Percentiles rank a stretch among this genome's conserved stretches.
These are phyloP conservation scores for Parnassius smintheus DNA, from an alignment of 2,888 invertebrate species.

Conservation along the genomic window DNA sequence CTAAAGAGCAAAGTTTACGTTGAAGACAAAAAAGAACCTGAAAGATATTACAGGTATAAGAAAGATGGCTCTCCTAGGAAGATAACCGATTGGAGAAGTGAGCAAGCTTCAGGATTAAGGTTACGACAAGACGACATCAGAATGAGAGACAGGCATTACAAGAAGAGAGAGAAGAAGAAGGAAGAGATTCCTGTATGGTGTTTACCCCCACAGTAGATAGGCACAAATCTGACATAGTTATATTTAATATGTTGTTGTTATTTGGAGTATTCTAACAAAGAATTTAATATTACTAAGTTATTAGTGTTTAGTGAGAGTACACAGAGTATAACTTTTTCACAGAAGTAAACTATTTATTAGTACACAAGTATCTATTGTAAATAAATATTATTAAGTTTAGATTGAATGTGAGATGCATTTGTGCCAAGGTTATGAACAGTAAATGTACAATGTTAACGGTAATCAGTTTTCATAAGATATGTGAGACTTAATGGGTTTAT, in stretches of 20 bases:
- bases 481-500: no score
- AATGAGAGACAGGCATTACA: slow-evolving; percentile 64
- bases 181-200: slow-evolving; percentile 68
- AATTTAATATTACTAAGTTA: slow-evolving; percentile 10
- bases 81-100: slow-evolving; percentile 56
- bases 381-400: background rate
- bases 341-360: background rate
- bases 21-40: slow-evolving; percentile 53
- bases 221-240: slow-evolving; percentile 28
- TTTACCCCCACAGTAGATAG: slow-evolving; percentile 61
- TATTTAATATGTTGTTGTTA: slow-evolving; percentile 23
- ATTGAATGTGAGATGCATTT: no score
- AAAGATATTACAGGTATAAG: slow-evolving; percentile 34
- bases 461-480: no score
- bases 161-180: slow-evolving; percentile 65
- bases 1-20: slow-evolving; percentile 62
- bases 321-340: no score
- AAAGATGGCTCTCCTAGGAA: slow-evolving; percentile 51
- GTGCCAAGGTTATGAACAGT: no score
- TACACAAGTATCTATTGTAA: slow-evolving; percentile 5
- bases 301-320: background rate
- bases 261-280: slow-evolving; percentile 11
- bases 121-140: slow-evolving; percentile 64
- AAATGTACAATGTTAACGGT: no score
- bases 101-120: slow-evolving; percentile 44